These are phyloP conservation scores for Conistra vaccinii DNA, from an alignment of 2,888 invertebrate species.

Conservation along the genomic window DNA sequence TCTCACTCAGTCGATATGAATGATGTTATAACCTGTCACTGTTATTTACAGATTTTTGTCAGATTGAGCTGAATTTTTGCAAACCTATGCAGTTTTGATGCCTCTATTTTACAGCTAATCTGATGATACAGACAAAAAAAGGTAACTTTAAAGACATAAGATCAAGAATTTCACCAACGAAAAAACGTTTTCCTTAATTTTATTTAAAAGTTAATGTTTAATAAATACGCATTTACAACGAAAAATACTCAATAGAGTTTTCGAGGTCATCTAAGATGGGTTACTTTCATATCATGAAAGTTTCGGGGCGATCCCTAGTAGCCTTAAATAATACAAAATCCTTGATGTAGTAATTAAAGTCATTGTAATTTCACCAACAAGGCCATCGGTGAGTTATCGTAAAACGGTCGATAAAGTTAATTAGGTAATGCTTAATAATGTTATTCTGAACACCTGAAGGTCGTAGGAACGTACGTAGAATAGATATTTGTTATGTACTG, in stretches of 20 bases:
- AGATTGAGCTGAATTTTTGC: no score
- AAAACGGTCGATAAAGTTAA: slow-evolving; percentile 35
- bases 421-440: slow-evolving; percentile 43
- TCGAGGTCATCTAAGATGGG: slow-evolving; percentile 13
- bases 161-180: no score
- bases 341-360: slow-evolving; percentile 24
- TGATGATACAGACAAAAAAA: no score
- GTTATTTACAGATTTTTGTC: no score
- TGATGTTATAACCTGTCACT: no score
- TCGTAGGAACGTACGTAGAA: slow-evolving; percentile 4
- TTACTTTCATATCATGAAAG: slow-evolving; percentile 2
- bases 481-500: slow-evolving; percentile 23
- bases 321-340: slow-evolving; percentile 6
- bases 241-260: neutral
- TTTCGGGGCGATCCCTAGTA: slow-evolving; percentile 7
- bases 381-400: slow-evolving; percentile 28
- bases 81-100: no score
- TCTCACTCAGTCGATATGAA: no score
- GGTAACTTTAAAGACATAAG: no score
- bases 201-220: neutral
- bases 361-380: slow-evolving; percentile 35
- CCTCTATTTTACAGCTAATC: no score
- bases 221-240: neutral
- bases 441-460: slow-evolving; percentile 44
- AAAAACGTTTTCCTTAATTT: no score